phyloP scores from a whole-genome alignment of 2,113 vertebrate species.

The Gnathonemus echidnorhynchus region DNA sequence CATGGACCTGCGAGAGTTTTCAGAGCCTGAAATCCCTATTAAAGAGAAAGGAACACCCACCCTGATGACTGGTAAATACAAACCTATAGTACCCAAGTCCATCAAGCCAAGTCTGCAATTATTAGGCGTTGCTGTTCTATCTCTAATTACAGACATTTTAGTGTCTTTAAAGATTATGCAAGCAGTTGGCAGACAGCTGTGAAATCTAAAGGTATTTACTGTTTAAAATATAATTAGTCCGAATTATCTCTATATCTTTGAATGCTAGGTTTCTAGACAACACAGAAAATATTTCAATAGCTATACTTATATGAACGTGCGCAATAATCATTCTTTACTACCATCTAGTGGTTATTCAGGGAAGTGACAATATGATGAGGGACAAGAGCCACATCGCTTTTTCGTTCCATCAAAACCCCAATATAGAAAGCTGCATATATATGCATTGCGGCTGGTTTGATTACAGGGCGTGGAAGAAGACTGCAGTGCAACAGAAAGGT shows the following conservation, averaged over 20 bases:
- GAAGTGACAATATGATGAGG: neutral
- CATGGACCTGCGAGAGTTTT: neutral
- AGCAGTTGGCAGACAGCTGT: neutral
- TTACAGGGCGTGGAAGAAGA: neutral
- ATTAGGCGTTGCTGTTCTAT: neutral
- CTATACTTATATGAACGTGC: neutral
- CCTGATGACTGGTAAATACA: neutral
- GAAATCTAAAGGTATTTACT: neutral
- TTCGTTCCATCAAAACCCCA: neutral
- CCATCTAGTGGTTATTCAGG: constrained; percentile 4
- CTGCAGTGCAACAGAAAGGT: neutral
- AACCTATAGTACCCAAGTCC: neutral
- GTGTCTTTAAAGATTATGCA: neutral
- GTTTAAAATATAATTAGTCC: neutral
- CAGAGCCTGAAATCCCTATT: neutral
- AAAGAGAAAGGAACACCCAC: neutral
- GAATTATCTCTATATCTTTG: neutral
- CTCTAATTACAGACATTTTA: neutral
- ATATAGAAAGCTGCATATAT: neutral
- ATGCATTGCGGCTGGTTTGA: neutral
- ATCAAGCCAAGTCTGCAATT: neutral
- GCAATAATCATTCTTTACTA: neutral
- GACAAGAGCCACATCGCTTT: neutral
- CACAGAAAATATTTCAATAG: neutral
- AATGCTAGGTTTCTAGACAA: neutral